These are phyloP conservation scores for Stratiomys singularior DNA, from an alignment of 2,888 invertebrate genomes.

Conservation along the genomic window DNA sequence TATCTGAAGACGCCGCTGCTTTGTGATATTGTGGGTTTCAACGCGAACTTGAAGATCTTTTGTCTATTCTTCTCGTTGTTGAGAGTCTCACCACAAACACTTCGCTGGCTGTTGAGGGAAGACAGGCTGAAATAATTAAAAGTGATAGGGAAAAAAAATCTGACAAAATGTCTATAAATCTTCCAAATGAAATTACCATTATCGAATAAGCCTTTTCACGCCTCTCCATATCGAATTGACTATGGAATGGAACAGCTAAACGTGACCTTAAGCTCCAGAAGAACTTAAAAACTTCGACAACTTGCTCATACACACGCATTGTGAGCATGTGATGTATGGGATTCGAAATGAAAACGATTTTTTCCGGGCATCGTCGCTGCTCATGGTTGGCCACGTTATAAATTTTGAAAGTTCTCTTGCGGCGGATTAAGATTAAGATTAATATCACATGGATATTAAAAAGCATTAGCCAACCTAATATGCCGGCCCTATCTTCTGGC, in stretches of 20 bases:
- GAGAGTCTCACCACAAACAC: not conserved
- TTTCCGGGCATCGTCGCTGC: not conserved
- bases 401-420: slow-evolving; percentile 25
- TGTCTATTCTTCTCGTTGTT: not conserved
- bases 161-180: slow-evolving; percentile 42
- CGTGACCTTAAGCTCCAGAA: slow-evolving; percentile 21
- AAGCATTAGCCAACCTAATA: not conserved
- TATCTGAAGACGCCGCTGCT: not conserved
- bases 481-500: not conserved
- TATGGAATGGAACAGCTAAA: slow-evolving; percentile 25
- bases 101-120: not conserved
- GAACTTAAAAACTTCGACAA: slow-evolving; percentile 6
- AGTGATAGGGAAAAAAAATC: slow-evolving; percentile 35
- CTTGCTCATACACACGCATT: not conserved
- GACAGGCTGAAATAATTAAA: slow-evolving; percentile 34
- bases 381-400: slow-evolving; percentile 29
- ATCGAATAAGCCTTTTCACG: slow-evolving; percentile 45
- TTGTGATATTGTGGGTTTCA: too few relatives aligned
- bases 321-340: slow-evolving; percentile 34
- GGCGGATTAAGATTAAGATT: slow-evolving; percentile 40
- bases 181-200: slow-evolving; percentile 42
- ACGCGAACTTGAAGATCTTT: not conserved
- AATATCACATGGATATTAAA: slow-evolving; percentile 3
- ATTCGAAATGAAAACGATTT: slow-evolving; percentile 24
- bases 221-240: slow-evolving; percentile 37